A percentile compares a stretch with the other conserved stretches of the same genome.
Conservation (phyloP, 2,888 invertebrate genomes). For the Drosophila conformis region DNA sequence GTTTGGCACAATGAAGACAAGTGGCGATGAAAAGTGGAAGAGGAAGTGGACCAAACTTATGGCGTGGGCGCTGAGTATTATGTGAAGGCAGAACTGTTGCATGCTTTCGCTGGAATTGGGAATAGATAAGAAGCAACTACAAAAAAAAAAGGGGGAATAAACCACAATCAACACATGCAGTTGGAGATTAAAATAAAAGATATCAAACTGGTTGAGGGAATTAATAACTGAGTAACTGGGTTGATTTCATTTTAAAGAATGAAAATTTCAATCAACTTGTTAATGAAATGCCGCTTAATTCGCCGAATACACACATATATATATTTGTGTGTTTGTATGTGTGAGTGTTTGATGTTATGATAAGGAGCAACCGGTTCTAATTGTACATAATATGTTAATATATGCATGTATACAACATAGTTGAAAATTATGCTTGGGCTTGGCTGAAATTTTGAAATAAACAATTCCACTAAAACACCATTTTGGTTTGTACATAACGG, state of each 20-base stretch:
- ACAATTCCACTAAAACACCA: not conserved
- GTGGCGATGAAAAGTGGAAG: conserved; percentile 13
- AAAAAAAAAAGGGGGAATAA: not conserved
- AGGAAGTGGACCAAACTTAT: not conserved
- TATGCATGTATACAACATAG: not conserved
- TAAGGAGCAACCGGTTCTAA: conserved; percentile 42
- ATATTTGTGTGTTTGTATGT: not conserved
- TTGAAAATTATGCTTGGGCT: not conserved
- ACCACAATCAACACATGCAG: conserved; percentile 3
- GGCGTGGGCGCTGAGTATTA: conserved; percentile 1
- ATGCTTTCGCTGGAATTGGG: conserved; percentile 31
- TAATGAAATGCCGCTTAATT: conserved; percentile 34
- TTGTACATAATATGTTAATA: conserved; percentile 1
- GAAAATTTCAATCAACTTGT: conserved; percentile 66
- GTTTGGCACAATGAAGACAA: conserved; percentile 51
- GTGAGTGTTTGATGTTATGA: conserved; percentile 20
- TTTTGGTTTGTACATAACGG: not conserved
- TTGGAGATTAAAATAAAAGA: conserved; percentile 40
- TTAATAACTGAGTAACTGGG: conserved; percentile 15
- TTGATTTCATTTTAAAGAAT: conserved; percentile 33
- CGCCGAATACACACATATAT: not conserved
- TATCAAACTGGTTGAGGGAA: conserved; percentile 58
- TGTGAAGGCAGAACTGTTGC: conserved; percentile 58
- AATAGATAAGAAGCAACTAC: not conserved
- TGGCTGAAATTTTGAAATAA: not conserved